Conservation (phyloP, 1,140 invertebrate species). For the Solen grandis region DNA sequence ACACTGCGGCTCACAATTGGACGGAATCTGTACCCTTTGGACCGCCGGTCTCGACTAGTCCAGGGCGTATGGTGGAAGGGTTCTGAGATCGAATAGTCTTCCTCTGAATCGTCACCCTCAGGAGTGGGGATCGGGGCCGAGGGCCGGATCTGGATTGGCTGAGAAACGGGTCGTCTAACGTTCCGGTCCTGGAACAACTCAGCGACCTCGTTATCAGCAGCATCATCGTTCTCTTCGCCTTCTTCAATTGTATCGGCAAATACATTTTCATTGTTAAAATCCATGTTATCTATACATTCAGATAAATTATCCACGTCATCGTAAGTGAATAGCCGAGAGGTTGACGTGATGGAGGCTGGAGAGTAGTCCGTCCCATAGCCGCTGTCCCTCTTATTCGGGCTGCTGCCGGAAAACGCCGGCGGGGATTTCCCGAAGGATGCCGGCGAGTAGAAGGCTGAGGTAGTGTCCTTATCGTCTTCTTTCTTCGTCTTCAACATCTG, state of each 20-base stretch:
- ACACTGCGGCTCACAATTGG: conserved; percentile 46
- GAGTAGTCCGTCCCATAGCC: conserved; percentile 46
- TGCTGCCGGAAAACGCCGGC: background rate
- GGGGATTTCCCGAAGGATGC: conserved; percentile 1
- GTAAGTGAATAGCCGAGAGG: conserved; percentile 14
- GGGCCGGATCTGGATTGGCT: conserved; percentile 8
- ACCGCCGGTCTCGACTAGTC: conserved; percentile 15
- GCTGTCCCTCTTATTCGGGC: conserved; percentile 29
- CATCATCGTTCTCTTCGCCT: conserved; percentile 24
- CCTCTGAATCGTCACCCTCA: background rate
- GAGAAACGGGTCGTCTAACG: background rate
- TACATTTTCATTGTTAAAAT: background rate
- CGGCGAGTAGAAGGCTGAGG: conserved; percentile 35
- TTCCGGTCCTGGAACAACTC: conserved; percentile 5
- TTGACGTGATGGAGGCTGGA: background rate
- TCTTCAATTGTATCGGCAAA: conserved; percentile 17
- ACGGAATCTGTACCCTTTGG: conserved; percentile 22
- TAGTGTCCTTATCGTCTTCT: background rate
- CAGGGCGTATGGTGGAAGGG: conserved; percentile 43
- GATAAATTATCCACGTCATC: conserved; percentile 18
- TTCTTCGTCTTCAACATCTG: conserved; percentile 38
- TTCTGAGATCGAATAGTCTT: conserved; percentile 8
- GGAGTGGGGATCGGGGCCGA: conserved; percentile 10
- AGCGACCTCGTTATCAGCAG: conserved; percentile 37
- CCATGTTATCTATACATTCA: background rate